Evolutionary conservation across 2,113 vertebrate species (phyloP).

Genomic region (Macheiramphus alcinus): DNA sequence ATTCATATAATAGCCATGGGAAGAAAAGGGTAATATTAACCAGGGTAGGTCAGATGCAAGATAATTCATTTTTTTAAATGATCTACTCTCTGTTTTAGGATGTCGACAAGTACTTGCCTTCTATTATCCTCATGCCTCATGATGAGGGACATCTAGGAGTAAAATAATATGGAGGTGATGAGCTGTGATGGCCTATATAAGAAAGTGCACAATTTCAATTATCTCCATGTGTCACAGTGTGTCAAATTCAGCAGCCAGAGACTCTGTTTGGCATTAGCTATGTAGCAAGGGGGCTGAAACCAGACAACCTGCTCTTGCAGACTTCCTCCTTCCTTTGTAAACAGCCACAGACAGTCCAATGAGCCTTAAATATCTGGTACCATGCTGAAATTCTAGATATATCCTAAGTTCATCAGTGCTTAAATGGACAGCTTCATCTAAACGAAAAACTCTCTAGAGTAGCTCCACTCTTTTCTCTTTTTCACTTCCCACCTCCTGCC

Average conservation of each 20-base stretch:
- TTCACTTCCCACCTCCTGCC: accelerated
- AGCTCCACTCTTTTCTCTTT: neutral
- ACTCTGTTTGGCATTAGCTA: neutral
- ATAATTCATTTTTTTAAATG: neutral
- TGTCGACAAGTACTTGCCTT: neutral
- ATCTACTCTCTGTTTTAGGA: neutral
- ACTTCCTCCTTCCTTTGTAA: neutral
- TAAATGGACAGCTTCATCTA: neutral
- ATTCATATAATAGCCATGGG: neutral
- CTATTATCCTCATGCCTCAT: neutral
- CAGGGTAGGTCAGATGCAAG: neutral
- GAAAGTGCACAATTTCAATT: neutral
- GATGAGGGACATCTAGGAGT: neutral
- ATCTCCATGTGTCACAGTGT: neutral
- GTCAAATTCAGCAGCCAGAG: neutral
- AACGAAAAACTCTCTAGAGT: neutral
- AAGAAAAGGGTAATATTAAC: neutral
- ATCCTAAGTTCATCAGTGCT: neutral
- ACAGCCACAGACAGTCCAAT: neutral
- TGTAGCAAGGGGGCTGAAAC: neutral
- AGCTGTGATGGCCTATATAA: neutral
- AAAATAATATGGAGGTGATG: neutral
- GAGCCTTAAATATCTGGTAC: neutral
- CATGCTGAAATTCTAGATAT: neutral
- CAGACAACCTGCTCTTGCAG: neutral